Evolutionary conservation across 1,140 invertebrate genomes (phyloP).

Genomic region (Trichonephila inaurata): DNA sequence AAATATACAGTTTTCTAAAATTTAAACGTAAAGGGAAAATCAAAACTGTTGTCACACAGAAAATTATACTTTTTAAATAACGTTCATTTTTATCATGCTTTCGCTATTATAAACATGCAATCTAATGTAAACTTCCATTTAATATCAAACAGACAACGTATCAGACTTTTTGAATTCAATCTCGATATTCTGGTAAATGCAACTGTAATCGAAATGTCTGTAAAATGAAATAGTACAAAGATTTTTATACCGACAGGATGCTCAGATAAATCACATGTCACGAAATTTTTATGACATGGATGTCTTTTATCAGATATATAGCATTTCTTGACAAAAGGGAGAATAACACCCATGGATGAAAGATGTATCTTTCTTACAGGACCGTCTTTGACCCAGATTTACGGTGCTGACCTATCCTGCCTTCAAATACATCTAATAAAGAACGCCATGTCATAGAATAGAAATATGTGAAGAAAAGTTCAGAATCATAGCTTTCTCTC

Average conservation of each 20-base stretch:
- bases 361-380: not conserved
- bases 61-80: not conserved
- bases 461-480: not conserved
- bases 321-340: conserved; percentile 40
- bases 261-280: conserved; percentile 47
- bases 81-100: not conserved
- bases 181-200: not conserved
- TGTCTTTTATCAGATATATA: not conserved
- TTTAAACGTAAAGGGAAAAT: too few relatives aligned
- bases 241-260: conserved; percentile 36
- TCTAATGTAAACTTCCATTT: too few relatives aligned
- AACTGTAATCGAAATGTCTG: not conserved
- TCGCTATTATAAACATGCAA: too few relatives aligned
- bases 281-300: not conserved
- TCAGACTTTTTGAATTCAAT: not conserved
- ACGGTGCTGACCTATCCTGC: not conserved
- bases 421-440: not conserved
- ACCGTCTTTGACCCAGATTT: not conserved
- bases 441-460: not conserved
- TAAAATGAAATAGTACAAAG: conserved; percentile 39
- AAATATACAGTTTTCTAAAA: too few relatives aligned
- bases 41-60: too few relatives aligned
- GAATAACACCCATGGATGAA: not conserved
- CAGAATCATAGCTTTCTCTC: too few relatives aligned
- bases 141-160: not conserved